Evolutionary conservation across 2,797 vertebrate species (phyloP), one percentile per base, ranked within the genome.

Genomic region (Lophotriccus pileatus): DNA sequence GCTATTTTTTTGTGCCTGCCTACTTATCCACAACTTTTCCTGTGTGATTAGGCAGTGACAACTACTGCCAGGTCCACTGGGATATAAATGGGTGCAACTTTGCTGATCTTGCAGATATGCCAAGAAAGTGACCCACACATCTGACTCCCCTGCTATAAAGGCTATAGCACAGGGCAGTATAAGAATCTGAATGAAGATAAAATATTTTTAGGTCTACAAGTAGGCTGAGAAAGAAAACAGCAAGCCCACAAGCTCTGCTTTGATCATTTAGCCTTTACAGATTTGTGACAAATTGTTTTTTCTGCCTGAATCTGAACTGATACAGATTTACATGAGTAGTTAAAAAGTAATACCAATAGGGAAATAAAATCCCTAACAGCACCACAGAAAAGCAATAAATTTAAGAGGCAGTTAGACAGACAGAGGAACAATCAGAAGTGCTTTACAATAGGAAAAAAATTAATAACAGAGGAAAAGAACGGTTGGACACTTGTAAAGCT

Each of bases 241-340:
- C 2, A 50, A 95, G 94, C 85, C 93, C 1, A 3, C 76, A 56
- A 93, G 92, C 78, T 95, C 81, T 82, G 83, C 95, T 96, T 96
- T 97, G 94, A 93, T 91, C 84, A 87, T 84, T 88, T 77, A 63
- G 78, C 89, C 64, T 81, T 68, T 50, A 68, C 94, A 92, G 70
- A 94, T 72, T 95, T 94, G 80, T 85, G 87, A 94, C 93, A 93
- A 95, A 94, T 91, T 91, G 94, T 85, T 96, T 95, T 95, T 94
- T 53, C 95, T 90, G 91, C 91, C 62, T n/a, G 73, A 90, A 89
- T 95, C 64, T 76, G 83, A 92, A 86, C 87, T 67, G 91, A 93
- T 94, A 87, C 62, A 89, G 94, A 95, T 94, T 95, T 95, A 91
- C 96, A 92, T 90, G 93, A 95, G 75, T 76, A 89, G 91, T 93